Evolutionary conservation across 1,140 invertebrate species (phyloP), one percentile per base, ranked within the genome.

Genomic region (Marisa cornuarietis): DNA sequence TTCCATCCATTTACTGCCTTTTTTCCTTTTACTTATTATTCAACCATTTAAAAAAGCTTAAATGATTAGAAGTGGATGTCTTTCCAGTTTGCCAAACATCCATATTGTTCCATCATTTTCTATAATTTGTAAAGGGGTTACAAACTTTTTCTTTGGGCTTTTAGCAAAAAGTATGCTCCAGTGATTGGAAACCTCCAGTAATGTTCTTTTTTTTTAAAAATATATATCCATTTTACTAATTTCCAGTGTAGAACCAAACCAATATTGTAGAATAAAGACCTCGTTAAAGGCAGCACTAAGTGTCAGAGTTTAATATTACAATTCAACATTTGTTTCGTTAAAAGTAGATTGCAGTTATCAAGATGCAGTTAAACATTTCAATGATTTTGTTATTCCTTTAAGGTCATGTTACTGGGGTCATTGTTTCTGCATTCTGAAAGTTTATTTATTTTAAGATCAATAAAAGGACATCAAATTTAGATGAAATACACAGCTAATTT

Each of bases 1-100:
- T 68, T 78, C 76, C 69, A 73, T 77, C 79, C 58, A 71, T 51
- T 42, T 62, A n/a, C 76, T 31, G 71, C 20, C 42, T 68, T 68
- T 13, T 26, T 68, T 68, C 31, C n/a, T 68, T 65, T 68, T 26
- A 26, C 31, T 68, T 26, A 26, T 68, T 68, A 68, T 68, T 68
- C 31, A 68, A 6, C 31, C 31, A 68, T 68, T 68, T 68, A 68
- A 16, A 13, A 26, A 68, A 42, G 31, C 31, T 68, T 68, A 4
- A 42, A 68, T 68, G n/a, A 26, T 26, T 22, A 26, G 1, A 68
- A 6, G 7, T 68, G 22, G n/a, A 22, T 65, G 7, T 68, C 31
- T 68, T 11, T 68, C 31, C 22, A 68, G n/a, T 68, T 68, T 26
- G 11, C 31, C 22, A 68, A 26, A 11, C 31, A 9, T 68, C 31